Percentiles rank a stretch among this genome's conserved stretches.
These are phyloP conservation scores for Eumerus sabulonum DNA, from an alignment of 2,888 invertebrate species.

Conservation along the genomic window DNA sequence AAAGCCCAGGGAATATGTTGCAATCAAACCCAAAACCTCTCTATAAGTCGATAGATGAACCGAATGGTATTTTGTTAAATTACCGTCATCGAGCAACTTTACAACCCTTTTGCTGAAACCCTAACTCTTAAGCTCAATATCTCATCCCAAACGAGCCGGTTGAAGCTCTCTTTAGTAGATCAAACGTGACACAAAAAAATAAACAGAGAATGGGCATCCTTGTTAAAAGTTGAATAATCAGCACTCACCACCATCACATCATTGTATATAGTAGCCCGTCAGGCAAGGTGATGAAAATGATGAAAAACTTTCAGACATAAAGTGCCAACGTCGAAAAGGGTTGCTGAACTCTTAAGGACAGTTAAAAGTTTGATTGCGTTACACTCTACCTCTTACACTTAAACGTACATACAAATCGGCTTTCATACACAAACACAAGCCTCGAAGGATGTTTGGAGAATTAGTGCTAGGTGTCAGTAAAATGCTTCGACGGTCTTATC, in stretches of 20 bases:
- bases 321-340: slow-evolving; percentile 23
- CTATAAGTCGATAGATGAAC: slow-evolving; percentile 53
- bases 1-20: slow-evolving; percentile 52
- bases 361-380: slow-evolving; percentile 52
- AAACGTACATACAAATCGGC: neutral
- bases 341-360: slow-evolving; percentile 41
- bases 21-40: slow-evolving; percentile 56
- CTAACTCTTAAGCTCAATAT: too few species aligned
- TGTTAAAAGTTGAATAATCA: slow-evolving; percentile 48
- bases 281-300: slow-evolving; percentile 26
- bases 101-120: slow-evolving; percentile 49
- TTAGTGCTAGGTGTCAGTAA: slow-evolving; percentile 37
- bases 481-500: slow-evolving; percentile 52
- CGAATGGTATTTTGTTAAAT: slow-evolving; percentile 33
- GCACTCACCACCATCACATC: slow-evolving; percentile 23
- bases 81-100: slow-evolving; percentile 48
- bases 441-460: neutral
- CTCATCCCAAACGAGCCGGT: slow-evolving; percentile 8
- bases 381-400: slow-evolving; percentile 3
- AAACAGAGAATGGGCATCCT: slow-evolving; percentile 9
- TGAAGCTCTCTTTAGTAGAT: slow-evolving; percentile 37
- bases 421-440: too few species aligned
- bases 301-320: slow-evolving; percentile 57
- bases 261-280: neutral
- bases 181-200: slow-evolving; percentile 9